Base-by-base conservation (phyloP, 2,888 invertebrate species). In the Phaedon cochleariae region DNA sequence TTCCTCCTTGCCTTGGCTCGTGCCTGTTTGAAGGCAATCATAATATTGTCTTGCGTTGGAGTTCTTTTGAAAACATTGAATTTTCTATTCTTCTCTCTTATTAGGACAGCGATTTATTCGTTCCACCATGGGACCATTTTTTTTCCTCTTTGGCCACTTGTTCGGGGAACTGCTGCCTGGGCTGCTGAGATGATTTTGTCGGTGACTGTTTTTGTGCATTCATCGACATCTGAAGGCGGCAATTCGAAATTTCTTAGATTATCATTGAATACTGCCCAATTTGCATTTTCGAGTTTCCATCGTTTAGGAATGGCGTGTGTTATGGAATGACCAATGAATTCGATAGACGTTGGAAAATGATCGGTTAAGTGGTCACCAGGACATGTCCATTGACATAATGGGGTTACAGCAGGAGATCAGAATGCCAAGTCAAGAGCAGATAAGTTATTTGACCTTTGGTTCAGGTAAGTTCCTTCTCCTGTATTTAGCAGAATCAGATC, bases 241-340 rank as follows among this genome's bases (percentile, higher is more conserved):
- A 18, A 20, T 20, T 48, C 1, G 5, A 20, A 41, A 41, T 41
- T 41, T 41, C 9, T 10, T 3, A 41, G 48, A 18, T 48, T 17
- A 5, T 48, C 10, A 15, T 46, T 9, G 10, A 46, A 10, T 46
- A 46, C 15, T 46, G 15, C 10, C 20, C 48, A 48, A 5, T 48
- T 48, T 17, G 48, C 48, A 18, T 48, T 48, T 48, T 48, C 48
- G 1, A 48, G 17, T 48, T 7, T 48, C 48, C 48, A 48, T 48
- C 20, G 12, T 20, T 20, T 41, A 3, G 41, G 12, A 3, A 41
- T 2, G 21, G 48, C 48, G 2, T 7, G 20, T 18, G 48, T 17
- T 7, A 20, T 5, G 4, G 17, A 18, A 2, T 10, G 48, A 10
- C 20, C 48, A 5, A 20, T 1, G 18, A 48, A 48, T 48, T 48